Evolutionary conservation across 2,797 vertebrate genomes (phyloP).

Genomic region (Phyllotis vaccarum): DNA sequence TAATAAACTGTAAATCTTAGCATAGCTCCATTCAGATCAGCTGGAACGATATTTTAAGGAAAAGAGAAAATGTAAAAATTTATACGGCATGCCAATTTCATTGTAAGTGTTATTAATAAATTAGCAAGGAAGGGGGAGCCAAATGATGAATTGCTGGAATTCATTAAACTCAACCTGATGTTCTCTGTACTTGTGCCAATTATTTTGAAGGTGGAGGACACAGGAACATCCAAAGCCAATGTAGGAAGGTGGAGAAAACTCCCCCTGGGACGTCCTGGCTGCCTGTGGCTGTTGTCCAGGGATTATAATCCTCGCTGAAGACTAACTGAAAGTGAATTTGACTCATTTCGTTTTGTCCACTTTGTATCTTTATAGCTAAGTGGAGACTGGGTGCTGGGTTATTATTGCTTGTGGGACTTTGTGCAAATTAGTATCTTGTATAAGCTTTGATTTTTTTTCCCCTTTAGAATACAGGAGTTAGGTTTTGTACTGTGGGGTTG

Average conservation of each 20-base stretch:
- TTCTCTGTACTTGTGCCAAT: conserved; percentile 86
- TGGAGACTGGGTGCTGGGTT: conserved; percentile 25
- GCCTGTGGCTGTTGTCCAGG: conserved; percentile 49
- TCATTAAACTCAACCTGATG: conserved; percentile 88
- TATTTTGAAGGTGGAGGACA: conserved; percentile 84
- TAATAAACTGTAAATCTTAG: conserved; percentile 88
- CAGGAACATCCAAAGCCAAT: conserved; percentile 83
- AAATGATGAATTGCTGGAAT: conserved; percentile 88
- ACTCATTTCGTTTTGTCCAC: neutral
- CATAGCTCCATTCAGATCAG: conserved; percentile 84
- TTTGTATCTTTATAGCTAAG: conserved; percentile 3
- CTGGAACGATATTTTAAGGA: conserved; percentile 85
- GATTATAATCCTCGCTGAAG: conserved; percentile 52
- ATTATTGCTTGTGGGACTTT: neutral
- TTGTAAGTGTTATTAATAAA: conserved; percentile 90
- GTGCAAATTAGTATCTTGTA: neutral
- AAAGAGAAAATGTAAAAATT: conserved; percentile 87
- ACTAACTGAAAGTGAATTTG: conserved; percentile 49
- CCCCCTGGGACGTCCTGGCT: conserved; percentile 38
- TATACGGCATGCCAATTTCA: conserved; percentile 86
- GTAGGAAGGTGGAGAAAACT: conserved; percentile 77
- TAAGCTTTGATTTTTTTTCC: conserved; percentile 17
- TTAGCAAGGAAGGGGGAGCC: conserved; percentile 86
- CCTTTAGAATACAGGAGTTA: neutral
- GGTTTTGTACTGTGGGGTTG: neutral